phyloP scores from a whole-genome alignment of 2,888 invertebrate species.

The Papilio gigon region DNA sequence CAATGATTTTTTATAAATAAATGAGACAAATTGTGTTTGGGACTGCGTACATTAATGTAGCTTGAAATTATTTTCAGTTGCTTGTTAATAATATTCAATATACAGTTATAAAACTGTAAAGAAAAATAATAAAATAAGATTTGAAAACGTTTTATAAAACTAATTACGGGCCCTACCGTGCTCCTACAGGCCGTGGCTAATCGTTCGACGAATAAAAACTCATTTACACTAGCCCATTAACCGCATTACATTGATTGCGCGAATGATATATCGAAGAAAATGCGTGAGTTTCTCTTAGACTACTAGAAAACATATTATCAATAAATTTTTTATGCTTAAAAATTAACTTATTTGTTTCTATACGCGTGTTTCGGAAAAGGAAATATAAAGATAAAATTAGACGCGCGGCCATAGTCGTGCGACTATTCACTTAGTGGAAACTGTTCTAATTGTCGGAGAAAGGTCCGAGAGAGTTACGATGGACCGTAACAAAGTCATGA shows the following conservation, averaged over 20 bases:
- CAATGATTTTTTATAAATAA: background rate
- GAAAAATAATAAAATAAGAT: slow-evolving; percentile 16
- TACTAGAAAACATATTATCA: no score
- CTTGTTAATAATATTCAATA: slow-evolving; percentile 11
- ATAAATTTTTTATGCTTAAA: no score
- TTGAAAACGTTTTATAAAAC: slow-evolving; percentile 37
- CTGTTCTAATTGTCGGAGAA: slow-evolving; percentile 29
- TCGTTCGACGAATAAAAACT: slow-evolving; percentile 29
- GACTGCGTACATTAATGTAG: no score
- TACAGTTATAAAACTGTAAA: slow-evolving; percentile 24
- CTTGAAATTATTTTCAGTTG: slow-evolving; percentile 18
- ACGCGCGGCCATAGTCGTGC: background rate
- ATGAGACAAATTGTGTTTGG: no score
- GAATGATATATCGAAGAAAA: background rate
- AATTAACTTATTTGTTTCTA: background rate
- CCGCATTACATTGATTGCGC: no score
- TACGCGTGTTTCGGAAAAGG: background rate
- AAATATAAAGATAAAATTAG: background rate
- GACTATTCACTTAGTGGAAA: background rate
- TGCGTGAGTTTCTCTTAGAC: background rate
- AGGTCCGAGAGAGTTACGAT: slow-evolving; percentile 35
- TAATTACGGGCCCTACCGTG: slow-evolving; percentile 40
- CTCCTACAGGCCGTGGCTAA: slow-evolving; percentile 34
- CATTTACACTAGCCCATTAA: background rate
- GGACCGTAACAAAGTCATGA: slow-evolving; percentile 36